Evolutionary conservation across 2,797 vertebrate species (phyloP).

Genomic region (Kryptolebias ocellatus): DNA sequence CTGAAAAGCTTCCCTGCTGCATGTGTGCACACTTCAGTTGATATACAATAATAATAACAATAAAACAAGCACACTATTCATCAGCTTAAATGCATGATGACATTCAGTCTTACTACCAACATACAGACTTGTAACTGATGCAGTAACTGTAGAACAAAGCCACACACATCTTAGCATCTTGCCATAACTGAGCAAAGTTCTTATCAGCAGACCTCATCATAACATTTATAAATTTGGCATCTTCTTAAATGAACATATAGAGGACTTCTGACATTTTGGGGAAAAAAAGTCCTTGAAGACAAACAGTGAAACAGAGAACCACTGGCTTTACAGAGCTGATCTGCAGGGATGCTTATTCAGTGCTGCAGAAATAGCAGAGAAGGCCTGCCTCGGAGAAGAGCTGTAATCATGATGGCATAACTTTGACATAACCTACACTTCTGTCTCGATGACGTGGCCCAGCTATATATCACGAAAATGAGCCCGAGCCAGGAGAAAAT

Average conservation of each 20-base stretch:
- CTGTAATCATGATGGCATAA: slow-evolving; percentile 66
- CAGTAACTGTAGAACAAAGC: slow-evolving; percentile 7
- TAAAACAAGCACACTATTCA: neutral
- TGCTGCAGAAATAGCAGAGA: slow-evolving; percentile 20
- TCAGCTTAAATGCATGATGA: too few species aligned
- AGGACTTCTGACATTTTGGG: slow-evolving; percentile 7
- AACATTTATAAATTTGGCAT: slow-evolving; percentile 54
- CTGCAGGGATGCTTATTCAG: slow-evolving; percentile 23
- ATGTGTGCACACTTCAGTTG: neutral
- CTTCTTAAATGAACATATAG: slow-evolving; percentile 26
- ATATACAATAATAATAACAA: neutral
- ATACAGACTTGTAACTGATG: too few species aligned
- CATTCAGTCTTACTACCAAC: too few species aligned
- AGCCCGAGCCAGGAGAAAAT: slow-evolving; percentile 71
- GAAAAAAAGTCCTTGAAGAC: slow-evolving; percentile 12
- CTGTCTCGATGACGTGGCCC: slow-evolving; percentile 71
- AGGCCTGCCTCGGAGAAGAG: slow-evolving; percentile 44
- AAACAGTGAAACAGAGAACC: slow-evolving; percentile 42
- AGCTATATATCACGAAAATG: slow-evolving; percentile 73
- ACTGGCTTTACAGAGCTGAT: slow-evolving; percentile 37
- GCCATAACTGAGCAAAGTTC: slow-evolving; percentile 18
- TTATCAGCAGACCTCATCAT: slow-evolving; percentile 34
- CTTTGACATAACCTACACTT: slow-evolving; percentile 79
- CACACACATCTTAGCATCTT: slow-evolving; percentile 17
- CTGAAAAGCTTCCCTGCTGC: too few species aligned